Base-by-base conservation (phyloP, 1,140 invertebrate species). In the Atta cephalotes region DNA sequence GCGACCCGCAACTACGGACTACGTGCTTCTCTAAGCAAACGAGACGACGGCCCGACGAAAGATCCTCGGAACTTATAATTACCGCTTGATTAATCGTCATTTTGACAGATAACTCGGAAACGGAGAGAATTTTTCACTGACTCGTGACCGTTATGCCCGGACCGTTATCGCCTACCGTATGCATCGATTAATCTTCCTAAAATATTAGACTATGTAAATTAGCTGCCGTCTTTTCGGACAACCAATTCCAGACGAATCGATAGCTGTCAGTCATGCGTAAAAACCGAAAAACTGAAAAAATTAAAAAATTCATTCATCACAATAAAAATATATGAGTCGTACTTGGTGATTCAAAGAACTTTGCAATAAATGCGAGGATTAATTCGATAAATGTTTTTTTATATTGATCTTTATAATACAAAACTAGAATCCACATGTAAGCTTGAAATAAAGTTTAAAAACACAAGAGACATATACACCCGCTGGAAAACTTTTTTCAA, bases 51-150 rank as follows among this genome's bases (percentile, higher is more conserved):
- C 85, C 62, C 86, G 89, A 87, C 84, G 62, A 87, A 88, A 77
- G 89, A 90, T 86, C 71, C 79, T 51, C 60, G 16, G 53, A 68
- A 63, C 80, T 81, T 87, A 72, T 91, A 91, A 89, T 90, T 91
- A 91, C 71, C 60, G 86, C 60, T 86, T 91, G 89, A 91, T 91
- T 91, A 91, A 91, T 91, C 77, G 87, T 82, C 85, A 82, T 87
- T 90, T 90, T 87, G 88, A 90, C 74, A 81, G 85, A 87, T 87
- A 71, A 77, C 89, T 74, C 63, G 70, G 82, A 51, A 77, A 89
- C 87, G 66, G 18, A 18, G 74, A 28, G 35, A 65, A 62, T 71
- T 88, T 39, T 65, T 88, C 62, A 71, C 51, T 35, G 76, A 51
- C 74, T 53, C 71, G 76, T 79, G 58, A 18, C 31, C 25, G 66